Base-by-base conservation (phyloP, 2,888 invertebrate genomes). In the Pyrochroa serraticornis region DNA sequence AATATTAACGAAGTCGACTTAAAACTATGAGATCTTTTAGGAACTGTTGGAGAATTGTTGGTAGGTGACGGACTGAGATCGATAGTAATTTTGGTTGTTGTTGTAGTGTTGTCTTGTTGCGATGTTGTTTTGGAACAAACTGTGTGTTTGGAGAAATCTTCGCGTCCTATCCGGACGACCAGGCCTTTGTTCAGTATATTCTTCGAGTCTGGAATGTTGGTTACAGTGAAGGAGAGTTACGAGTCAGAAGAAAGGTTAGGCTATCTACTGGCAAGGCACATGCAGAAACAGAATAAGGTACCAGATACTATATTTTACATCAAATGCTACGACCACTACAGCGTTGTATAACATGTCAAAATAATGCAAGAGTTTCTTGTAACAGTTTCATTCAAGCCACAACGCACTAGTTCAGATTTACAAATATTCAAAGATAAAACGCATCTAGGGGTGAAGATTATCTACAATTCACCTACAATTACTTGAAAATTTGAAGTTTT, bases 1-100 rank as follows among this genome's bases (percentile, higher is more conserved):
- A 80, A 73, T 45, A 81, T 79, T 64, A 81, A 66, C 5, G 80
- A 79, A 38, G 81, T 80, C 39, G 81, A 81, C 69, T 80, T 80
- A 66, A 81, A 77, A 60, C 73, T 74, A 64, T 74, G 69, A 66
- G 76, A 74, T 69, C 72, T 65, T 63, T 71, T 61, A 34, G 67
- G 64, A 46, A 68, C 67, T 34, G 52, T 37, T 7, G 62, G 62
- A 6, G 54, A 30, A 54, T 68, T 62, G n/a, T 62, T 67, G 35
- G 60, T 68, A 58, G 64, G 76, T 12, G 77, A 74, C 8, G 77
- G 76, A 7, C 77, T 75, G 43, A 81, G 71, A 66, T 80, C 80
- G 37, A 81, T 81, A 8, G 78, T 80, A 61, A 80, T 81, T 73
- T 80, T 81, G 8, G 81, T 81, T 6, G 79, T 79, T 30, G 76